Base-by-base conservation (phyloP, 2,888 invertebrate species). In the Torymus auratus region DNA sequence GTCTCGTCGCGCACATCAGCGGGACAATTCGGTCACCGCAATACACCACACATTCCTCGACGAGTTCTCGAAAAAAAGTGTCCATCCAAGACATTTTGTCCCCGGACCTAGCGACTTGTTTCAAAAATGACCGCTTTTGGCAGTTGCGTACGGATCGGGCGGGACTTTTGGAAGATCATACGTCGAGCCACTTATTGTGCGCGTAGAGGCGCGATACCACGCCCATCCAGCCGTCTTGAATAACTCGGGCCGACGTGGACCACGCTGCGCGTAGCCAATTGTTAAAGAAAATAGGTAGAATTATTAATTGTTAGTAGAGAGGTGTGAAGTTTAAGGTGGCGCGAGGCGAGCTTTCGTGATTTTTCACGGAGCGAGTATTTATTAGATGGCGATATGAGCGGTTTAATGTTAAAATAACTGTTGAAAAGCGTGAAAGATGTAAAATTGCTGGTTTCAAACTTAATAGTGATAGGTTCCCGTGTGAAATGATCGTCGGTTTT, bases 101-200 rank as follows among this genome's bases (percentile, higher is more conserved):
- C 88, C 85, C 85, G 87, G 83, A 86, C 85, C 86, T 85, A 90
- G 89, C 85, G 86, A 84, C 84, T 88, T 84, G 81, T 7, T 80
- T 82, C 85, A 88, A 89, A 41, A 89, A 88, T 86, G 89, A 90
- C 90, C 90, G 90, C 90, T 89, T 89, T 90, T 89, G 87, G 83
- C 60, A 84, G 87, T 83, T 75, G 84, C 88, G 89, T 28, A 90
- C 85, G 86, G 87, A 84, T 85, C 83, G 87, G 85, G 88, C 89
- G 90, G 89, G 86, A 83, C 55, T 56, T n/a, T 28, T 23, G 70
- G 60, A 15, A 64, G 58, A 14, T 23, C 60, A 15, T 20, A 17
- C 53, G 17, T 55, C 60, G 60, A 72, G 15, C n/a, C 7, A 41
- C 41, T 41, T 41, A 41, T 67, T 12, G 23, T 62, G 41, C 14